Conservation (phyloP, 2,888 invertebrate genomes). For the Anodontia alba region DNA sequence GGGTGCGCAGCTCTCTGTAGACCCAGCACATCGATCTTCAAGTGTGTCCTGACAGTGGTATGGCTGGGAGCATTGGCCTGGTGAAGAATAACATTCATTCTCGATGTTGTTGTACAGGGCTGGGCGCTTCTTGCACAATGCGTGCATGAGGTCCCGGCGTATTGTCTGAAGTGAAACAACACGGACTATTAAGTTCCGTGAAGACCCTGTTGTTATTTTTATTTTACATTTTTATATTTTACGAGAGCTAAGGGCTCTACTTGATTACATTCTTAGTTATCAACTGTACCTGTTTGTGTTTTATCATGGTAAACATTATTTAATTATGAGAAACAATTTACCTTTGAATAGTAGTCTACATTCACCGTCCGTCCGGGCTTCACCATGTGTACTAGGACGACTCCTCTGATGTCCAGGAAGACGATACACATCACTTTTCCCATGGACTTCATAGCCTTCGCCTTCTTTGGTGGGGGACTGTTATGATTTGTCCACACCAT, state of each 20-base stretch:
- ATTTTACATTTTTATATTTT: neutral
- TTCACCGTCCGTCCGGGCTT: no score
- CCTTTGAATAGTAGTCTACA: no score
- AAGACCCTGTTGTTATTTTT: conserved; percentile 20
- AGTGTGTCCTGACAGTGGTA: neutral
- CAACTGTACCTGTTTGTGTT: no score
- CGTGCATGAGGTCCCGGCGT: conserved; percentile 20
- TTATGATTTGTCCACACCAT: conserved; percentile 4
- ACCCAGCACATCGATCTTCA: conserved; percentile 9
- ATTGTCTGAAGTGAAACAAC: conserved; percentile 20
- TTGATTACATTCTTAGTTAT: neutral
- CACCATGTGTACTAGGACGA: no score
- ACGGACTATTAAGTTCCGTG: conserved; percentile 12
- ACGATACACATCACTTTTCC: conserved; percentile 19
- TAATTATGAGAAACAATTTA: no score
- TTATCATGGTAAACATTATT: neutral
- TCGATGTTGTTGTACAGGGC: conserved; percentile 15
- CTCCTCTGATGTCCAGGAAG: conserved; percentile 21
- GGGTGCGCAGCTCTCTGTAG: conserved; percentile 16
- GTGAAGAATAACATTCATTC: conserved; percentile 24
- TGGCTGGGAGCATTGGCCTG: conserved; percentile 8
- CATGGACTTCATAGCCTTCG: no score
- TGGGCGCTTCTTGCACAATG: conserved; percentile 22
- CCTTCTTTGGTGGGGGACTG: conserved; percentile 12
- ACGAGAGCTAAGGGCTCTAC: neutral